Evolutionary conservation across 1,140 invertebrate species (phyloP).

Genomic region (Campodea augens): DNA sequence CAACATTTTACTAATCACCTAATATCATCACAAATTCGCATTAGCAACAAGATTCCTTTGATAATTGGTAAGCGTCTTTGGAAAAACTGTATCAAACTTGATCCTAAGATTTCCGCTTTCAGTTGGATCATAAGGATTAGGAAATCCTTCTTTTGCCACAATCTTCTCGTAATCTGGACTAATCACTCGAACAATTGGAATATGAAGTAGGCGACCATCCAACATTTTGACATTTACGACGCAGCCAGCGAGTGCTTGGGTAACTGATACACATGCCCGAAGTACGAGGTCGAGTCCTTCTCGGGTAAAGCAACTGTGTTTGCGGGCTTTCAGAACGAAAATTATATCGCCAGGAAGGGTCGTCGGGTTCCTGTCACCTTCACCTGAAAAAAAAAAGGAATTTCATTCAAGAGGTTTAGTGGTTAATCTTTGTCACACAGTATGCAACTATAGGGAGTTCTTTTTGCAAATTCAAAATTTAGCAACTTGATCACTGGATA

Average conservation of each 20-base stretch:
- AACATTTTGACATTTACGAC: conserved; percentile 40
- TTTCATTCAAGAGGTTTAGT: no score
- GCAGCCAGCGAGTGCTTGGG: conserved; percentile 43
- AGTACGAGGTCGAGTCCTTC: conserved; percentile 49
- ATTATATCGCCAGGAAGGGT: conserved; percentile 66
- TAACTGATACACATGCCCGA: conserved; percentile 32
- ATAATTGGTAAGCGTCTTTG: no score
- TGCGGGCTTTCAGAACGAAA: conserved; percentile 62
- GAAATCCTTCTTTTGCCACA: conserved; percentile 39
- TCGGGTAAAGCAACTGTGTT: conserved; percentile 52
- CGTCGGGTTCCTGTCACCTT: conserved; percentile 60
- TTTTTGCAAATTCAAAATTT: conserved; percentile 20
- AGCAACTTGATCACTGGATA: background rate
- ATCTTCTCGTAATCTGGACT: conserved; percentile 38
- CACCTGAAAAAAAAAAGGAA: conserved; percentile 32
- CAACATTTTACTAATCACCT: no score
- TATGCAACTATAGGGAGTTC: no score
- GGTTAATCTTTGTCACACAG: no score
- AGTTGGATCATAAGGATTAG: conserved; percentile 27
- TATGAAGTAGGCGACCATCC: conserved; percentile 40
- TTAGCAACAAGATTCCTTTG: no score
- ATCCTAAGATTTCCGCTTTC: conserved; percentile 31
- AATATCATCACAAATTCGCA: no score
- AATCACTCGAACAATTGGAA: conserved; percentile 47
- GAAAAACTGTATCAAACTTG: conserved; percentile 33